Conservation (phyloP, 2,113 vertebrate genomes). For the Percina caprodes region DNA sequence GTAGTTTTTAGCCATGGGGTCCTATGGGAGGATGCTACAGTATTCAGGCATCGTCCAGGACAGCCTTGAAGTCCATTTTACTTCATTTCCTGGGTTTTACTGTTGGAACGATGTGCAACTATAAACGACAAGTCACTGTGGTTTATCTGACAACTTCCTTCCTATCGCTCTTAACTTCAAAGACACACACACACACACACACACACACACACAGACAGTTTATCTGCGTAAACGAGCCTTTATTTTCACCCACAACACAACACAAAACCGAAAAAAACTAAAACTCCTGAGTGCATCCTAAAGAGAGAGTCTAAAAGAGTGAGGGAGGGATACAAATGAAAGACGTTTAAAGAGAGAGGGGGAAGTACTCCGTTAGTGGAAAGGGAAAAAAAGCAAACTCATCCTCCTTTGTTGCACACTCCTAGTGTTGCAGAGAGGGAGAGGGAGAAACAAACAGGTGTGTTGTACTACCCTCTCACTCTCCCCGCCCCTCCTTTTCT, state of each 20-base stretch:
- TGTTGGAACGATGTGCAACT: constrained; percentile 38
- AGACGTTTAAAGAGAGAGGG: not conserved
- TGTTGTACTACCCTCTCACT: constrained; percentile 67
- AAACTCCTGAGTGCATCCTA: constrained; percentile 1
- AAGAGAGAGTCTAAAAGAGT: constrained; percentile 1
- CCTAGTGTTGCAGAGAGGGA: constrained; percentile 62
- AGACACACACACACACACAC: not conserved
- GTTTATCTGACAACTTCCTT: constrained; percentile 72
- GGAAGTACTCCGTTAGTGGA: constrained; percentile 38
- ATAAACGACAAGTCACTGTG: constrained; percentile 50
- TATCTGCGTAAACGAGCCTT: constrained; percentile 27
- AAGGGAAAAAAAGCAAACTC: constrained; percentile 63
- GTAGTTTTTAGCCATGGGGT: not conserved
- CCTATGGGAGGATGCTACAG: not conserved
- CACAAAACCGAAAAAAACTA: constrained; percentile 40
- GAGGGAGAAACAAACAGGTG: constrained; percentile 78
- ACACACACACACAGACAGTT: constrained; percentile 1
- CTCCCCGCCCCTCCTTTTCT: constrained; percentile 25
- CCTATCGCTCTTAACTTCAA: constrained; percentile 43
- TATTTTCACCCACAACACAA: constrained; percentile 51
- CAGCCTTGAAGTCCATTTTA: constrained; percentile 19
- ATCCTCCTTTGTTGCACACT: constrained; percentile 64
- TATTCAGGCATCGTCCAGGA: constrained; percentile 20
- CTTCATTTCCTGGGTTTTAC: constrained; percentile 50
- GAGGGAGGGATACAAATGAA: constrained; percentile 4